Evolutionary conservation across 2,113 vertebrate genomes (phyloP).

Genomic region (Mustela lutreola): DNA sequence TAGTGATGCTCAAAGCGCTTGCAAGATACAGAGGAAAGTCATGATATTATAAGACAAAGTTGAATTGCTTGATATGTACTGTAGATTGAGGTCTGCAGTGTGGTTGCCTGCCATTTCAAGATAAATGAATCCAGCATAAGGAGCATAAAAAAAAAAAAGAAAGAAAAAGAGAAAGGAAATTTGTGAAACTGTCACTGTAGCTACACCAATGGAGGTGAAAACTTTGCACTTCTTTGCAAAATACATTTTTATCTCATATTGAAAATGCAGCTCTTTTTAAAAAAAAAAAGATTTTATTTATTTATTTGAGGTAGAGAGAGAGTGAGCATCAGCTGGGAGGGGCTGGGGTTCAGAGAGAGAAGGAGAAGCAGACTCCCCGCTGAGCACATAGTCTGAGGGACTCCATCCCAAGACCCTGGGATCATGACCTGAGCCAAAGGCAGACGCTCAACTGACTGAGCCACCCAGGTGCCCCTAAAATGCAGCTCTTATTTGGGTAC

Average conservation of each 20-base stretch:
- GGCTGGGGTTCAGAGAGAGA: no score
- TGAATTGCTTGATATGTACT: neutral
- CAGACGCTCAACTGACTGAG: no score
- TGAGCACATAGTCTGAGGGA: no score
- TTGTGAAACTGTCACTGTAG: neutral
- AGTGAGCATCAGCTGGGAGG: no score
- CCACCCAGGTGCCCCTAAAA: no score
- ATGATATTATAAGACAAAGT: neutral
- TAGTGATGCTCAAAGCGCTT: neutral
- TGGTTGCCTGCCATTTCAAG: neutral
- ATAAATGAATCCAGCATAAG: neutral
- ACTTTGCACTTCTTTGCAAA: neutral
- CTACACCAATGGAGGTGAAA: neutral
- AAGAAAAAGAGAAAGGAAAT: neutral
- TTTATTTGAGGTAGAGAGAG: no score
- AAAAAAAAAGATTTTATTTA: no score
- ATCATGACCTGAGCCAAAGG: no score
- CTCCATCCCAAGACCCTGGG: no score
- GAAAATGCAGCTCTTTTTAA: neutral
- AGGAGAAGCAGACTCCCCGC: no score
- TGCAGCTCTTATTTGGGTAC: neutral
- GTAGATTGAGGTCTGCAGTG: neutral
- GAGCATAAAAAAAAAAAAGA: neutral
- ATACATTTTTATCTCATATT: neutral
- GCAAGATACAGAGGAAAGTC: neutral